Conservation (phyloP, 2,888 invertebrate genomes). For the Lithophane socia region DNA sequence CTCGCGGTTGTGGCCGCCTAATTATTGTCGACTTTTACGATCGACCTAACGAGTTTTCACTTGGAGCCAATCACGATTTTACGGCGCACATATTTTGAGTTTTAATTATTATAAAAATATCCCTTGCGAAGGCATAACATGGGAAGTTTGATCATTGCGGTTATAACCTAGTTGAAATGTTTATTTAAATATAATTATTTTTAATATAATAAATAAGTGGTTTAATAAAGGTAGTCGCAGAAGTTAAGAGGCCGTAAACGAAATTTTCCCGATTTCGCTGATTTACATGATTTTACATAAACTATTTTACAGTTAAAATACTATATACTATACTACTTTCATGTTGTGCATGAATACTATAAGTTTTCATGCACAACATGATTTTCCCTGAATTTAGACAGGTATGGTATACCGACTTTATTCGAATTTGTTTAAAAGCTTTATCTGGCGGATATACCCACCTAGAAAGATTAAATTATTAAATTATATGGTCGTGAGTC, state of each 20-base stretch:
- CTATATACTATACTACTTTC: no score
- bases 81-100: slow-evolving; percentile 83
- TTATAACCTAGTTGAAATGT: slow-evolving; percentile 16
- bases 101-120: slow-evolving; percentile 83
- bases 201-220: background rate
- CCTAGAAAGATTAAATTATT: no score
- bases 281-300: no score
- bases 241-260: background rate
- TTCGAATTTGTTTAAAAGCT: no score
- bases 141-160: slow-evolving; percentile 22
- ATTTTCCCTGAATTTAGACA: no score
- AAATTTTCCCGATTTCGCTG: no score
- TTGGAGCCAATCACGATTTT: slow-evolving; percentile 90
- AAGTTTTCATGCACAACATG: no score
- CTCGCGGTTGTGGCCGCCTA: slow-evolving; percentile 88
- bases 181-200: slow-evolving; percentile 30
- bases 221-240: background rate
- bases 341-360: no score
- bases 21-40: slow-evolving; percentile 90
- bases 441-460: no score
- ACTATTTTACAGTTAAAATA: no score
- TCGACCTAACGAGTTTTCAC: slow-evolving; percentile 89
- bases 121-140: slow-evolving; percentile 35
- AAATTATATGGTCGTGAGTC: no score
- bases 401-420: no score